phyloP scores from a whole-genome alignment of 1,140 invertebrate species.

The Melanaphis sacchari region DNA sequence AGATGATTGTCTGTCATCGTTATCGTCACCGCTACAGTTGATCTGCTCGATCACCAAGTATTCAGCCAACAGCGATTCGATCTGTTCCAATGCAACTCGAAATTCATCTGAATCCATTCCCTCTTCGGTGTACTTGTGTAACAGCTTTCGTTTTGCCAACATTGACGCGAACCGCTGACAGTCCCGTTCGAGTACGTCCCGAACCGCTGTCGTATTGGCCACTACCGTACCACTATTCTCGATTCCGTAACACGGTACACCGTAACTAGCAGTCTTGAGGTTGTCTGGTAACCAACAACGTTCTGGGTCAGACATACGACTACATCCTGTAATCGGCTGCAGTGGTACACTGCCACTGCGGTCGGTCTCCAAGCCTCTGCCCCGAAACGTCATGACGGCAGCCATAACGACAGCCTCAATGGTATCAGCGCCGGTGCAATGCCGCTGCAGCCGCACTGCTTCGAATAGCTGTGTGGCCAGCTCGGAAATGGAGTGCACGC shows the following conservation, averaged over 20 bases:
- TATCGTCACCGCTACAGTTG: background rate
- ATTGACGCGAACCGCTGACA: background rate
- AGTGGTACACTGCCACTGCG: too few species aligned
- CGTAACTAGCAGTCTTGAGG: slow-evolving; percentile 13
- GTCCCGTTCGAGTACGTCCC: background rate
- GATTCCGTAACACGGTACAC: slow-evolving; percentile 25
- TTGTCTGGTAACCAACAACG: slow-evolving; percentile 38
- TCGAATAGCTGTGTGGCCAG: background rate
- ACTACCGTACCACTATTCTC: slow-evolving; percentile 22
- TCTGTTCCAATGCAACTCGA: background rate
- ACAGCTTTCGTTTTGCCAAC: background rate
- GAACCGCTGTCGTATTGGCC: slow-evolving; percentile 35
- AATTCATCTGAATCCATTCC: background rate
- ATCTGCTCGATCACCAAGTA: slow-evolving; percentile 10
- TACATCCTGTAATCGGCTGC: background rate
- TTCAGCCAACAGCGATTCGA: background rate
- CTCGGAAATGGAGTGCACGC: background rate
- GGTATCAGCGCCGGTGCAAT: background rate
- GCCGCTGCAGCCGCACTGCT: background rate
- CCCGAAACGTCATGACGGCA: slow-evolving; percentile 40
- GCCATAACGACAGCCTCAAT: background rate
- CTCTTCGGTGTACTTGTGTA: background rate
- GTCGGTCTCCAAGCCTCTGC: background rate
- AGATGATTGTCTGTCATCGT: background rate
- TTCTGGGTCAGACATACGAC: background rate